Base-by-base conservation (phyloP, 92 coral and sea anemone genomes). In the Parazoanthus swiftii region DNA sequence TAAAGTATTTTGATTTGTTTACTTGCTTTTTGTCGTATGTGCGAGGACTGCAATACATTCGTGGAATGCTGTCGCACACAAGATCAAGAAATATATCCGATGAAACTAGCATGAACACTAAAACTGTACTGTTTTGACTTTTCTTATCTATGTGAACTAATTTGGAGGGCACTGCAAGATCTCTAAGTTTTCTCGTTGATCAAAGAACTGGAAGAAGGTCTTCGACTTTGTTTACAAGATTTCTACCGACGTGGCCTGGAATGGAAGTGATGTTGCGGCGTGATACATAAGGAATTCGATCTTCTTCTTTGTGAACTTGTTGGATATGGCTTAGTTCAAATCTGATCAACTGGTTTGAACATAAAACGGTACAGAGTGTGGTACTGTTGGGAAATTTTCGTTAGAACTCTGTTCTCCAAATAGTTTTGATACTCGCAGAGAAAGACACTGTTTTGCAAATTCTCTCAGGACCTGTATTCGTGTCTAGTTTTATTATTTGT, bases 21-120 rank as follows among this genome's bases (percentile, higher is more conserved):
- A 10, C 86, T 83, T 44, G 43, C 74, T 72, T 48, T 84, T 15
- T 66, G 44, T 70, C 67, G 56, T n/a, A 42, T 82, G 86, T 33
- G 50, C n/a, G 65, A 63, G 9, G 50, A 20, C 74, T 65, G 9
- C 74, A 23, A 65, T 74, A 81, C 51, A 43, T 10, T 29, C 20
- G 26, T n/a, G 63, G 14, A 74, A 68, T 83, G 77, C 58, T 25
- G 68, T 18, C 38, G n/a, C 51, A 81, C 50, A 25, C n/a, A 70
- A 43, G 86, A 46, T 68, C 77, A 43, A 82, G 37, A 23, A 46
- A 46, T 46, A 46, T 46, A 46, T 46, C 50, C 50, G 10, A 72
- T 38, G 39, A 50, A 14, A 46, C 83, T 21, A 54, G 59, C 59
- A 63, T 63, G 70, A 63, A 63, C 70, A 29, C 4, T 5, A 59